phyloP scores from a whole-genome alignment of 2,797 vertebrate genomes.

The Rousettus madagascariensis region DNA sequence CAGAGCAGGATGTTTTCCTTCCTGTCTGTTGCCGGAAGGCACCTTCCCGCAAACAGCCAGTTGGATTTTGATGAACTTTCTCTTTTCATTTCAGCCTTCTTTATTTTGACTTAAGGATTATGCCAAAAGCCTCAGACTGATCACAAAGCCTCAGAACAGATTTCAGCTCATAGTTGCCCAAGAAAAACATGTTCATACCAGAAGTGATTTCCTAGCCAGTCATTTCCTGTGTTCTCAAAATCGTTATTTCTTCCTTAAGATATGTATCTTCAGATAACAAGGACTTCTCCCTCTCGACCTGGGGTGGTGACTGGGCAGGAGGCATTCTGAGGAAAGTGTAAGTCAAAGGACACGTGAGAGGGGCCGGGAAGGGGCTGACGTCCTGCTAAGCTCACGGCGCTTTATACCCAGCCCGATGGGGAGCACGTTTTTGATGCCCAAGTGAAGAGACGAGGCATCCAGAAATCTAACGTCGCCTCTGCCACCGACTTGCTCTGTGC shows the following conservation, averaged over 20 bases:
- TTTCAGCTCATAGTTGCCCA: conserved; percentile 36
- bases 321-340: neutral
- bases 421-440: neutral
- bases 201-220: conserved; percentile 55
- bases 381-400: neutral
- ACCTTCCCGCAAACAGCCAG: conserved; percentile 17
- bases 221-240: conserved; percentile 60
- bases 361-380: no score
- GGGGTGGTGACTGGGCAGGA: neutral
- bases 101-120: conserved; percentile 57
- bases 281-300: neutral
- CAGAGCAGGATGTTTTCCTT: neutral
- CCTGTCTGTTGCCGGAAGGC: conserved; percentile 44
- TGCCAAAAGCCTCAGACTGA: conserved; percentile 46
- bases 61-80: conserved; percentile 62
- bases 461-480: neutral
- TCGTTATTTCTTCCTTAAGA: conserved; percentile 31
- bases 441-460: neutral
- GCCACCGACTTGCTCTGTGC: neutral
- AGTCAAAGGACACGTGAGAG: neutral
- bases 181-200: conserved; percentile 63
- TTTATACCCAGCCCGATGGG: neutral
- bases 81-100: conserved; percentile 49
- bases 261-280: conserved; percentile 19
- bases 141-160: conserved; percentile 49